Evolutionary conservation across 2,797 vertebrate genomes (phyloP), one percentile per base, ranked within the genome.

Genomic region (Hemibagrus guttatus): DNA sequence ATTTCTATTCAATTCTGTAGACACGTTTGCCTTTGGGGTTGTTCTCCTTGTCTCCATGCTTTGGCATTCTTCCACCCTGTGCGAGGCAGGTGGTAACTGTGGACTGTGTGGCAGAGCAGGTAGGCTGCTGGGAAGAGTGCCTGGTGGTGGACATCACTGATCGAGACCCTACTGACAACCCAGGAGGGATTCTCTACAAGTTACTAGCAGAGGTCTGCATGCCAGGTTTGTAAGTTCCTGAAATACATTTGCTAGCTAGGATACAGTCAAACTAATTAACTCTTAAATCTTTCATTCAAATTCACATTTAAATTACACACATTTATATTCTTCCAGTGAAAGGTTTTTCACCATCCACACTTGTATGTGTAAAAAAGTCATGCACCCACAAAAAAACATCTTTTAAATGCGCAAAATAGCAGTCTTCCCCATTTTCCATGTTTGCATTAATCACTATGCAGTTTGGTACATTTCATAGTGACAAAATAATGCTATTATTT

Each of bases 41-140:
- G 92, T 99, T 99, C 92, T 94, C 93, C 0, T 90, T 99, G 83
- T 95, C 88, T 88, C 98, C 98, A 0, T 96, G 93, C 3, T 92
- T 90, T 2, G 97, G 97, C 23, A 86, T 64, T 46, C 17, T 99
- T 28, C 26, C 87, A 31, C 90, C 97, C 0, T 96, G 95, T 2
- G 92, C 90, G 49, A 93, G 94, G 54, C 97, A 97, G 90, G 21
- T 89, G 72, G 92, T 99, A 89, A 96, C 80, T 0, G 96, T 99
- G 84, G 96, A 97, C 6, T 99, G 97, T 82, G 12, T 85, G 0
- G 96, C 96, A n/a, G 96, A 97, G n/a, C 92, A 96, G 4, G 78
- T 94, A 23, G 97, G 98, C 46, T 91, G 0, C 2, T 96, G 93
- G 85, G 94, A 94, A 87, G 96, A 97, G 91, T 87, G 87, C n/a